Evolutionary conservation across 2,888 invertebrate species (phyloP), one percentile per base, ranked within the genome.

Genomic region (Therioaphis trifolii): DNA sequence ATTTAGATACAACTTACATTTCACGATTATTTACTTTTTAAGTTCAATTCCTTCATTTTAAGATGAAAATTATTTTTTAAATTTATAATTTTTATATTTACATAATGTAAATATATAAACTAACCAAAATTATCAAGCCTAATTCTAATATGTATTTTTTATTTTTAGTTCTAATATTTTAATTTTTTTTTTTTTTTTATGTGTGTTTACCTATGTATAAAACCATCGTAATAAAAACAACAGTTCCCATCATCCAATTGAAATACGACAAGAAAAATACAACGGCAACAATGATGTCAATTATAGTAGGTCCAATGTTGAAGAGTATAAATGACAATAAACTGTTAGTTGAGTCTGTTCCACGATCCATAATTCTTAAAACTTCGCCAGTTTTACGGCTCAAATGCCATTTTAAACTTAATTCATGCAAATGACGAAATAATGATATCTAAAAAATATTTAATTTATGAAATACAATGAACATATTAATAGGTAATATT

Each of bases 331-430:
- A 97, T 87, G 94, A 97, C 0, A 99, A 91, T 14, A 99, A 91
- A 89, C 94, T 96, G 89, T 98, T 97, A 87, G 99, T 96, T 80
- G 97, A 97, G 87, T 96, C 96, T 0, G 98, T 98, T 86, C 99
- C 99, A 85, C 99, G 91, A 89, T 99, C 99, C 95, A 99, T 98
- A 0, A 99, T 94, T 52, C 98, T 91, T 2, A 99, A 90, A 0
- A 99, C 97, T 90, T 99, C 98, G 2, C 99, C 99, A 0, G 99
- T 99, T 90, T 99, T 99, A 15, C 98, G 90, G 1, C 94, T 92
- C 52, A 99, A 90, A 89, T 99, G 99, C 99, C 99, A 99, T 35
- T 95, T 92, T 74, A 99, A 91, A 5, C 98, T 97, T 80, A 99
- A 89, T 84, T 93, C 91, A 89, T 98, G 98, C 21, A 98, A 91